A percentile compares a stretch with the other conserved stretches of the same genome.
Evolutionary conservation across 1,140 invertebrate genomes (phyloP).

Genomic region (Tetramorium parvispinum): DNA sequence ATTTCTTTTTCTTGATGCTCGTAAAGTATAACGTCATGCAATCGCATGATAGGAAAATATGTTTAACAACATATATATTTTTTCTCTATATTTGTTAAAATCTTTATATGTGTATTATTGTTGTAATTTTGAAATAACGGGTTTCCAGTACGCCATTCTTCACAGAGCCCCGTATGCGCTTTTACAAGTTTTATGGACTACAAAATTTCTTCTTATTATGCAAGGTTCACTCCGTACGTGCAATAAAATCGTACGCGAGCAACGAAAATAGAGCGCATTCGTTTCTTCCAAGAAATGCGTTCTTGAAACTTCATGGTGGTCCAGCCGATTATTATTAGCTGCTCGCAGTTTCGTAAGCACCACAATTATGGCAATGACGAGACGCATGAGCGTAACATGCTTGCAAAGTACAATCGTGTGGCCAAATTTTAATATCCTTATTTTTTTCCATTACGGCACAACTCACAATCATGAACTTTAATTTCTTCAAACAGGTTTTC

Average conservation of each 20-base stretch:
- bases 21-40: not conserved
- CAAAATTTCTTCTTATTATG: constrained; percentile 32
- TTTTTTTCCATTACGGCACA: constrained; percentile 28
- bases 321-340: constrained; percentile 51
- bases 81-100: not conserved
- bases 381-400: constrained; percentile 8
- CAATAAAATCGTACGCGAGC: constrained; percentile 22
- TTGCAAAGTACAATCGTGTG: not conserved
- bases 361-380: not conserved
- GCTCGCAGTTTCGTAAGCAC: constrained; percentile 2
- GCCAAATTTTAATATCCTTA: constrained; percentile 15
- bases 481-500: constrained; percentile 13
- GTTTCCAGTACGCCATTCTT: not conserved
- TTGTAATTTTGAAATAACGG: not conserved
- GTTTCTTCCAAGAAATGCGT: constrained; percentile 11
- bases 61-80: not conserved
- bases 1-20: not conserved
- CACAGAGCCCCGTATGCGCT: not conserved
- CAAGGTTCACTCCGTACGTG: constrained; percentile 10
- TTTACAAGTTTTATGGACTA: constrained; percentile 26
- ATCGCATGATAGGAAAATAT: not conserved
- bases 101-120: not conserved
- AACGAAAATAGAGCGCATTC: constrained; percentile 23
- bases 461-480: constrained; percentile 44
- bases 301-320: constrained; percentile 38